Evolutionary conservation across 2,888 invertebrate genomes (phyloP), one percentile per base, ranked within the genome.

Genomic region (Sminthurinus aureus): DNA sequence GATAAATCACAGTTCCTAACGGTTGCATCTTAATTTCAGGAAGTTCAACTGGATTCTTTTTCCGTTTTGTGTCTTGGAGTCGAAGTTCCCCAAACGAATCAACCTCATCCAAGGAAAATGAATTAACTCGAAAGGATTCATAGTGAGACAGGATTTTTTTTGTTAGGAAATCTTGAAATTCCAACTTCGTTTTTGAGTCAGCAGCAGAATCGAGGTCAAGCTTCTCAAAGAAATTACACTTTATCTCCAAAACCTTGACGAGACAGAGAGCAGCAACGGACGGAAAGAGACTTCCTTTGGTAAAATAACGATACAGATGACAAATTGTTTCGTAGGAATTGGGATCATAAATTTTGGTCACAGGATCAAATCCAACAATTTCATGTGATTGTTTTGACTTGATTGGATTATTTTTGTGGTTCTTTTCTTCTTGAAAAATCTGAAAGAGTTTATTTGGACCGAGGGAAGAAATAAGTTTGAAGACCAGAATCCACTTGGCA

Each of bases 301-400:
- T 13, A n/a, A n/a, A n/a, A 20, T 13, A 11, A 8, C 6, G 6
- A 6, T 13, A 18, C 6, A 67, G 20, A n/a, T n/a, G 6, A 18
- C 9, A n/a, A 67, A 13, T n/a, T 6, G 20, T 67, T 11, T 13
- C 12, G 6, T n/a, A 67, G 67, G 6, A 12, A 18, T 9, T 67
- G 67, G 67, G 67, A 8, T 20, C 67, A 67, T 67, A 67, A 18
- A 67, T 67, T n/a, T n/a, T n/a, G n/a, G n/a, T n/a, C n/a, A n/a
- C n/a, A n/a, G n/a, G n/a, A n/a, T n/a, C n/a, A n/a, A n/a, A n/a
- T n/a, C n/a, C n/a, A n/a, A n/a, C n/a, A n/a, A n/a, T n/a, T n/a
- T n/a, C n/a, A n/a, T n/a, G n/a, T n/a, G n/a, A n/a, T n/a, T n/a
- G n/a, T n/a, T n/a, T n/a, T n/a, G n/a, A n/a, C n/a, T n/a, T n/a